Evolutionary conservation across 2,113 vertebrate species (phyloP).

Genomic region (Gymnarchus niloticus): DNA sequence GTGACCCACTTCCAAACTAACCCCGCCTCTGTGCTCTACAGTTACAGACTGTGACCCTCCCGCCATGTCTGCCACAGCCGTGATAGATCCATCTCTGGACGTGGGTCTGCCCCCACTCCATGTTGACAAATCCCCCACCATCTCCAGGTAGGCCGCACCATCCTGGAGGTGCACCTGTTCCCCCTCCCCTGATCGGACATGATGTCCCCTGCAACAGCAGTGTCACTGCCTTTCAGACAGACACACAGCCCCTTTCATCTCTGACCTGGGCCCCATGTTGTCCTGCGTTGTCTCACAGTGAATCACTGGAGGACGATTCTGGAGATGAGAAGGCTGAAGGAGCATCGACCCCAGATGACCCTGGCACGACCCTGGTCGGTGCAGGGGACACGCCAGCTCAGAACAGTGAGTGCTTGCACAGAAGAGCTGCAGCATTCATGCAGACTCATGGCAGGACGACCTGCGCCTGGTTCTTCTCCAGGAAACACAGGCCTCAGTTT

Average conservation of each 20-base stretch:
- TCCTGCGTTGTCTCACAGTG: slow-evolving; percentile 39
- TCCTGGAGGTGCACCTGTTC: slow-evolving; percentile 50
- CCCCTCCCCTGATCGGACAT: background rate
- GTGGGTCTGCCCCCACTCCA: background rate
- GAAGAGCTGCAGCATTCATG: background rate
- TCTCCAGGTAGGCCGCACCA: slow-evolving; percentile 22
- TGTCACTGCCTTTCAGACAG: background rate
- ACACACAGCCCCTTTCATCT: background rate
- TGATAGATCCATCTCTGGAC: slow-evolving; percentile 44
- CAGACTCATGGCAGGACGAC: background rate
- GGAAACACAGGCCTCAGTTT: background rate
- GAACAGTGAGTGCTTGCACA: slow-evolving; percentile 44
- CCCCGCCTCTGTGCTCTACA: slow-evolving; percentile 32
- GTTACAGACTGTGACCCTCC: slow-evolving; percentile 63
- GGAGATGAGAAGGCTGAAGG: slow-evolving; percentile 51
- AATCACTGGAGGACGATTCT: slow-evolving; percentile 62
- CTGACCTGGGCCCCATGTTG: background rate
- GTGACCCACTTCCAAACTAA: background rate
- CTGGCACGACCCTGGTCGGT: slow-evolving; percentile 2
- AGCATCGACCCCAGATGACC: background rate
- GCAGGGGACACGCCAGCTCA: slow-evolving; percentile 12
- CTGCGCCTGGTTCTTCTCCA: background rate
- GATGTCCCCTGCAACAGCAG: background rate
- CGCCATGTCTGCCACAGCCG: slow-evolving; percentile 43
- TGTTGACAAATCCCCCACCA: slow-evolving; percentile 35